A percentile compares a stretch with the other conserved stretches of the same genome.
These are phyloP conservation scores for Brenthis ino DNA, from an alignment of 2,888 invertebrate genomes.

Conservation along the genomic window DNA sequence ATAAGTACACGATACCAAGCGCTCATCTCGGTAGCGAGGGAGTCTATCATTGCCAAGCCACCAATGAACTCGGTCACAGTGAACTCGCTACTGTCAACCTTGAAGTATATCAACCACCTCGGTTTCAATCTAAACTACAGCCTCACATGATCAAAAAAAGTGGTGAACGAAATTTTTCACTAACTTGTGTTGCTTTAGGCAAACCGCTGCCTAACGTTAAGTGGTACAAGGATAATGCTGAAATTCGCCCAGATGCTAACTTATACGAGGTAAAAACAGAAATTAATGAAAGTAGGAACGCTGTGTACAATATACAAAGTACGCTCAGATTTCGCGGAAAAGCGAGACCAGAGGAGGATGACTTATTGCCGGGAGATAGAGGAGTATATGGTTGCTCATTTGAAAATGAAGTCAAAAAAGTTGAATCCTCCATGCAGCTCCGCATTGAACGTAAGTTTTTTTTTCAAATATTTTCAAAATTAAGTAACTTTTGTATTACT, in stretches of 20 bases:
- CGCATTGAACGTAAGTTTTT: slow-evolving; percentile 91
- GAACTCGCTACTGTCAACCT: slow-evolving; percentile 91
- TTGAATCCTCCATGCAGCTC: slow-evolving; percentile 94
- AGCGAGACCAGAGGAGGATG: slow-evolving; percentile 88
- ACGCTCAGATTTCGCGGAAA: slow-evolving; percentile 91
- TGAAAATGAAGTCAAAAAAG: slow-evolving; percentile 93
- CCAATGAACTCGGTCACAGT: slow-evolving; percentile 93
- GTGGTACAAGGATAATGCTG: slow-evolving; percentile 93
- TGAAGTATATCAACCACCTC: slow-evolving; percentile 94
- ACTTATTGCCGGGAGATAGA: slow-evolving; percentile 91
- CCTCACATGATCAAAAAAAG: slow-evolving; percentile 91
- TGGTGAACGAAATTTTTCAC: slow-evolving; percentile 89
- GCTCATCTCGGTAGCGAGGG: slow-evolving; percentile 94
- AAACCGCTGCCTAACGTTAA: slow-evolving; percentile 92
- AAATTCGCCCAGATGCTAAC: slow-evolving; percentile 88
- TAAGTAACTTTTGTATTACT: background rate
- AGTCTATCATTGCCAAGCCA: slow-evolving; percentile 94
- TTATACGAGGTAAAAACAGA: slow-evolving; percentile 92
- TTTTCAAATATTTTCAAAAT: background rate
- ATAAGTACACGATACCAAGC: slow-evolving; percentile 92
- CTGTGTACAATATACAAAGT: slow-evolving; percentile 91
- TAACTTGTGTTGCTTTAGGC: slow-evolving; percentile 92
- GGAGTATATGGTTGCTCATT: slow-evolving; percentile 94
- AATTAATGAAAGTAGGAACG: slow-evolving; percentile 88
- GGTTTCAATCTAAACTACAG: slow-evolving; percentile 90